These are phyloP conservation scores for Tuberolachnus salignus DNA, from an alignment of 2,888 invertebrate genomes.

Conservation along the genomic window DNA sequence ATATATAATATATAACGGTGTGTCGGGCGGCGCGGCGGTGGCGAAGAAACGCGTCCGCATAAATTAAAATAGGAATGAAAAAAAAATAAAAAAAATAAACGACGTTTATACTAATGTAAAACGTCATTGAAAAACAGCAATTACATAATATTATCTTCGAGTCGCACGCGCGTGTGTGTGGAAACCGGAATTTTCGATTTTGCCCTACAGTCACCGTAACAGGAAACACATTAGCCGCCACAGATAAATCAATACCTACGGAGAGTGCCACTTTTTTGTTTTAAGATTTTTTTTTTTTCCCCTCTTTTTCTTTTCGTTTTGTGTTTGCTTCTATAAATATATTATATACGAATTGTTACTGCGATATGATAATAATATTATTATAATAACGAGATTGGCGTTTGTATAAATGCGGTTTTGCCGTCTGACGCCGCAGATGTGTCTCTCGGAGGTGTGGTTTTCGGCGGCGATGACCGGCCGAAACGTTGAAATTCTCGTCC, in stretches of 20 bases:
- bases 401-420: neutral
- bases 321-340: too few relatives aligned
- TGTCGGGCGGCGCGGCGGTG: neutral
- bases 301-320: neutral
- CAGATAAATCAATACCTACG: slow-evolving; percentile 50
- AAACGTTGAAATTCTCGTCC: too few relatives aligned
- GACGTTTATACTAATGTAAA: slow-evolving; percentile 43
- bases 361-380: neutral
- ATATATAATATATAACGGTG: neutral
- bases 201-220: slow-evolving; percentile 46
- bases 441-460: neutral
- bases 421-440: too few relatives aligned
- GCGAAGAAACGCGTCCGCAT: slow-evolving; percentile 9
- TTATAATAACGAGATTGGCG: slow-evolving; percentile 6
- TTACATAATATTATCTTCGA: slow-evolving; percentile 26
- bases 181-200: slow-evolving; percentile 53
- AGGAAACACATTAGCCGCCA: slow-evolving; percentile 50
- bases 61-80: slow-evolving; percentile 25
- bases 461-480: neutral
- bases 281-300: slow-evolving; percentile 13
- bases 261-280: slow-evolving; percentile 16
- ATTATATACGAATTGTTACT: slow-evolving; percentile 26
- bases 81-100: slow-evolving; percentile 26
- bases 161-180: slow-evolving; percentile 11
- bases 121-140: slow-evolving; percentile 54